Evolutionary conservation across 2,113 vertebrate species (phyloP).

Genomic region (Stegostoma tigrinum): DNA sequence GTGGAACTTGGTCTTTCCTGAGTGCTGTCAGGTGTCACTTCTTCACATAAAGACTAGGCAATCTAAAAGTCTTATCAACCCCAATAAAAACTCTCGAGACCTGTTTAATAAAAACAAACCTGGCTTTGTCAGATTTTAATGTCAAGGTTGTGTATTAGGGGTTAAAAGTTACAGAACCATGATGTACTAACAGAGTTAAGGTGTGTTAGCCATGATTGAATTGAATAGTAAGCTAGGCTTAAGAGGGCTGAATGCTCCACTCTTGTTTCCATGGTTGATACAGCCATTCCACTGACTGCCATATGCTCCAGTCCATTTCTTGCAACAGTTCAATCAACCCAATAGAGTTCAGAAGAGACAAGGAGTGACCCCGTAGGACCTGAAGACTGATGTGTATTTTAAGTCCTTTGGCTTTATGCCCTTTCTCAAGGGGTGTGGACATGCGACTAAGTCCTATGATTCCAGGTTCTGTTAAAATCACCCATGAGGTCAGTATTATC

Average conservation of each 20-base stretch:
- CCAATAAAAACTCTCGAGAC: not conserved
- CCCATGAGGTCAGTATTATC: not conserved
- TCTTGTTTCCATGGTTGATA: not conserved
- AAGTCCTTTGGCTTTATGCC: not conserved
- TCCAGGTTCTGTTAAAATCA: not conserved
- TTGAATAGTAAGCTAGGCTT: not conserved
- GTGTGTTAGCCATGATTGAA: too few species aligned
- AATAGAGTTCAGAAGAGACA: not conserved
- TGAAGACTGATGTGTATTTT: not conserved
- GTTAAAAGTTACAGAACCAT: not conserved
- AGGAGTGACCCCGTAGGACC: too few species aligned
- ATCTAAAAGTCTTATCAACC: not conserved
- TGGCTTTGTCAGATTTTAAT: not conserved
- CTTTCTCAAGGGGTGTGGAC: not conserved
- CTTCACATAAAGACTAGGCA: not conserved
- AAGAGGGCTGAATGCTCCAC: not conserved
- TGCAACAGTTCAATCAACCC: not conserved
- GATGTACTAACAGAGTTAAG: not conserved
- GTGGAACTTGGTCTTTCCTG: not conserved
- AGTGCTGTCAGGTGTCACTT: not conserved
- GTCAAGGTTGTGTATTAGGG: not conserved
- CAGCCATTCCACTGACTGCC: not conserved
- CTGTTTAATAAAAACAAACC: not conserved
- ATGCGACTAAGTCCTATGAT: not conserved
- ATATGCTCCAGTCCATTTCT: not conserved